These are phyloP conservation scores for Bombus terrestris DNA, from an alignment of 1,140 invertebrate species.

Conservation along the genomic window DNA sequence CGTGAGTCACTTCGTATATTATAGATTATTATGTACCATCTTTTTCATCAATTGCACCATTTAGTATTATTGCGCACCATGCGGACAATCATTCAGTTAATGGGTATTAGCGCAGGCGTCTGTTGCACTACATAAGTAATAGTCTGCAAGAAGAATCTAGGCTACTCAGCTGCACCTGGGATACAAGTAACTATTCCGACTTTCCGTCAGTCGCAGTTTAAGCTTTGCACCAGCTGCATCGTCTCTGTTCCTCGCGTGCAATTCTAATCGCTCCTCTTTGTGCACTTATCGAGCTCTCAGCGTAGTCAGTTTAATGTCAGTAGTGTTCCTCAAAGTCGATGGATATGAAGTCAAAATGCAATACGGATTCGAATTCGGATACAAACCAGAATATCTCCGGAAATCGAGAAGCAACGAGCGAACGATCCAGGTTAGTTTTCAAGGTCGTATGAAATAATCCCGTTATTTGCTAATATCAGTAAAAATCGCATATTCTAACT, in stretches of 20 bases:
- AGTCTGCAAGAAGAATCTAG: conserved; percentile 65
- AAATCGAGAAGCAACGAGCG: background rate
- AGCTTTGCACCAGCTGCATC: conserved; percentile 12
- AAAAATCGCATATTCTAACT: background rate
- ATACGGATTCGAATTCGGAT: background rate
- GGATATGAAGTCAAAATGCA: background rate
- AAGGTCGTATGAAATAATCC: no score
- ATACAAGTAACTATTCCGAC: conserved; percentile 51
- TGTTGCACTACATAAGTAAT: conserved; percentile 41
- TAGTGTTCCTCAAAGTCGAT: background rate
- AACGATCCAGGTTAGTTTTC: conserved; percentile 11
- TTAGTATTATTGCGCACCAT: conserved; percentile 34
- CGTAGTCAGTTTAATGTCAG: background rate
- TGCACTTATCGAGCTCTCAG: background rate
- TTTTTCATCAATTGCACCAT: background rate
- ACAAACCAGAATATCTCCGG: background rate
- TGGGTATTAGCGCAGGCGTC: conserved; percentile 64
- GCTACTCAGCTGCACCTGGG: conserved; percentile 66
- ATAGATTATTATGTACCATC: no score
- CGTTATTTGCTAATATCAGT: background rate
- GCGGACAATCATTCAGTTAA: conserved; percentile 58
- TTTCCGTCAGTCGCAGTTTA: conserved; percentile 49
- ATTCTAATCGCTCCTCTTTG: background rate
- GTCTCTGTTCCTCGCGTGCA: background rate
- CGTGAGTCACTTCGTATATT: no score